A percentile compares a stretch with the other conserved stretches of the same genome.
Evolutionary conservation across 1,140 invertebrate genomes (phyloP).

Genomic region (Doryteuthis pealeii): DNA sequence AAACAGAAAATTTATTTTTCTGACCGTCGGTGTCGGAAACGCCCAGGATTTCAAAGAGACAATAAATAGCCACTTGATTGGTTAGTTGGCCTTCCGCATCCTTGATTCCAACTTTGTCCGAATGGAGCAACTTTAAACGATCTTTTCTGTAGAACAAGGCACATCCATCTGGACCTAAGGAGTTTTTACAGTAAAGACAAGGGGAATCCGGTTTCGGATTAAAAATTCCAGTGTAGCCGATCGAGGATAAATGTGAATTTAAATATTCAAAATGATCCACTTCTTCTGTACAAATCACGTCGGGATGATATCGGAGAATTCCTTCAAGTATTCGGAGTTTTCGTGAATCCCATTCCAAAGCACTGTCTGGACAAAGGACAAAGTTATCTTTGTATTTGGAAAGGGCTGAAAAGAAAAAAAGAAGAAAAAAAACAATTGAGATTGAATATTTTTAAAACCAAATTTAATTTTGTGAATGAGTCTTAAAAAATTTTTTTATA

Average conservation of each 20-base stretch:
- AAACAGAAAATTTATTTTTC: slow-evolving; percentile 65
- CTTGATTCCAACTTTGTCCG: slow-evolving; percentile 69
- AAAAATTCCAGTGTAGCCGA: slow-evolving; percentile 74
- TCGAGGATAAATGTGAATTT: slow-evolving; percentile 65
- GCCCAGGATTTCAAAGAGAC: slow-evolving; percentile 15
- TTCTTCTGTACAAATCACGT: slow-evolving; percentile 77
- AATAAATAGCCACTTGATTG: slow-evolving; percentile 71
- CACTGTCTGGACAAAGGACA: slow-evolving; percentile 71
- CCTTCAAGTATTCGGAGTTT: slow-evolving; percentile 74
- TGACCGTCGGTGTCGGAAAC: background rate
- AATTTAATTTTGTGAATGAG: background rate
- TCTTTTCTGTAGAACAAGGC: slow-evolving; percentile 73
- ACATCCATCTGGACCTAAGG: slow-evolving; percentile 80
- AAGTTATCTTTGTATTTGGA: slow-evolving; percentile 75
- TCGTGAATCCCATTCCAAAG: slow-evolving; percentile 71
- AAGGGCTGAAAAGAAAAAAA: slow-evolving; percentile 65
- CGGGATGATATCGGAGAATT: slow-evolving; percentile 70
- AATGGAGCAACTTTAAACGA: slow-evolving; percentile 68
- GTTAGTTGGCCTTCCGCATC: slow-evolving; percentile 73
- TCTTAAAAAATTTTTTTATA: background rate
- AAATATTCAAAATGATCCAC: slow-evolving; percentile 78
- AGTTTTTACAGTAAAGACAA: slow-evolving; percentile 69
- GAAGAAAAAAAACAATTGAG: background rate
- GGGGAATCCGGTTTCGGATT: slow-evolving; percentile 79
- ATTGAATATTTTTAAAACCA: background rate